These are phyloP conservation scores for Zalophus californianus DNA, from an alignment of 2,797 vertebrate genomes.

Conservation along the genomic window DNA sequence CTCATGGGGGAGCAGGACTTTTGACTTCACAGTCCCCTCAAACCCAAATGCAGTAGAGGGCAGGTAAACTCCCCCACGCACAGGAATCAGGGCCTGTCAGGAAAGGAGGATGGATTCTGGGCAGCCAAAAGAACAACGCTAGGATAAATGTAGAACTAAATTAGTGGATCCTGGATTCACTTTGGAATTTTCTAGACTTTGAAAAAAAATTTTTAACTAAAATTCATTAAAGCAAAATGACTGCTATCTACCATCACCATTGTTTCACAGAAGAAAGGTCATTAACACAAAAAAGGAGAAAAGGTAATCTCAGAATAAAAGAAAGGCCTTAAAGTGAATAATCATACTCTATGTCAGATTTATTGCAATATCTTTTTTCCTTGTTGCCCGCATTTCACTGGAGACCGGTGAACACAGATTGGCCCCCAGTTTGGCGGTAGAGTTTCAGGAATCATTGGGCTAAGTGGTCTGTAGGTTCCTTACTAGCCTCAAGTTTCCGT, in stretches of 20 bases:
- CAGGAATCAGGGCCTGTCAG: background rate
- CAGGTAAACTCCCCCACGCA: background rate
- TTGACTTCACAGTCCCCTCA: background rate
- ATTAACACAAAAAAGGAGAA: background rate
- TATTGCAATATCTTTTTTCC: background rate
- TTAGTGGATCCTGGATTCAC: background rate
- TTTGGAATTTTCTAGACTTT: background rate
- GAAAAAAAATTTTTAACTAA: background rate
- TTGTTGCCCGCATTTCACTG: background rate
- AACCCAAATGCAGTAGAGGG: background rate
- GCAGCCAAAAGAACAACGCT: background rate
- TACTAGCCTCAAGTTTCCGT: background rate
- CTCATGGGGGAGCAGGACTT: background rate
- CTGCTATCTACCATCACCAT: background rate
- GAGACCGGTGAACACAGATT: background rate
- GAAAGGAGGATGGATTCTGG: background rate
- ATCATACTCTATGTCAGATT: background rate
- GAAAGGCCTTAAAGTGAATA: background rate
- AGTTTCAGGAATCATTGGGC: background rate
- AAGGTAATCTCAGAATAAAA: background rate
- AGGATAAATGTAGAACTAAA: background rate
- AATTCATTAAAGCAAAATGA: background rate
- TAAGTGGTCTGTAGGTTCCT: background rate
- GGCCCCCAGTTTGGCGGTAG: background rate
- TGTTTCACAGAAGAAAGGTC: background rate